phyloP scores from a whole-genome alignment of 35 echinoderm and acorn worm species.

The Stichopus chloronotus region DNA sequence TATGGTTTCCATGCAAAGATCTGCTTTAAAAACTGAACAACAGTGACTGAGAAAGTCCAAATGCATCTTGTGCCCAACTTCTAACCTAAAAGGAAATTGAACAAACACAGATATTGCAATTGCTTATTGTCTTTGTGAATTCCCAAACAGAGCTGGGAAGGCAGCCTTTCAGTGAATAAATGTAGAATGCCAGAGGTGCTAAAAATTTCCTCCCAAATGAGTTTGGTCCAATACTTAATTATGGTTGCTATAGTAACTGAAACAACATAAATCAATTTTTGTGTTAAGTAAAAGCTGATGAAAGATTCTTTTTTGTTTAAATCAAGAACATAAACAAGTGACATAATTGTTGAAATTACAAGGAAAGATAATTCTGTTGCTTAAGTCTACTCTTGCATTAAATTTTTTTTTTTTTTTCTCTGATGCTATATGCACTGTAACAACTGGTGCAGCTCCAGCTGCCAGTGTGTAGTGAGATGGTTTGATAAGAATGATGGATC shows the following conservation, averaged over 20 bases:
- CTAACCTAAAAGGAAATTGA: neutral
- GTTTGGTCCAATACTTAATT: neutral
- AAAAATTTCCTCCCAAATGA: neutral
- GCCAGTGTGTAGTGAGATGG: too few relatives aligned
- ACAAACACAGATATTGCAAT: neutral
- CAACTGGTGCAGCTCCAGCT: too few relatives aligned
- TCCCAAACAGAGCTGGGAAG: neutral
- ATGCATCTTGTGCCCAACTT: neutral
- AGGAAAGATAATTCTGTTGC: neutral
- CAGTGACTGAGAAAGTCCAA: too few relatives aligned
- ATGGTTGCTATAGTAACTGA: slow-evolving; percentile 12
- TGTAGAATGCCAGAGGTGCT: neutral
- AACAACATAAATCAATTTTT: slow-evolving; percentile 15
- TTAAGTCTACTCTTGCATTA: neutral
- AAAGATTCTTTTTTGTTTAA: neutral
- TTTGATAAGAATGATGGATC: too few relatives aligned
- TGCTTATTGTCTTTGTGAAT: neutral
- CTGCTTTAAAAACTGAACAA: too few relatives aligned
- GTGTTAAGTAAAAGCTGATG: neutral
- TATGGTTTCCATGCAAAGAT: too few relatives aligned
- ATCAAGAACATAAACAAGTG: neutral
- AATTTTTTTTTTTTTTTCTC: too few relatives aligned
- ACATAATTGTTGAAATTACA: neutral
- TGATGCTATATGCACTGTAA: too few relatives aligned
- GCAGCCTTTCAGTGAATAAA: neutral